phyloP scores from a whole-genome alignment of 2,888 invertebrate species.

The Conomelus anceps region DNA sequence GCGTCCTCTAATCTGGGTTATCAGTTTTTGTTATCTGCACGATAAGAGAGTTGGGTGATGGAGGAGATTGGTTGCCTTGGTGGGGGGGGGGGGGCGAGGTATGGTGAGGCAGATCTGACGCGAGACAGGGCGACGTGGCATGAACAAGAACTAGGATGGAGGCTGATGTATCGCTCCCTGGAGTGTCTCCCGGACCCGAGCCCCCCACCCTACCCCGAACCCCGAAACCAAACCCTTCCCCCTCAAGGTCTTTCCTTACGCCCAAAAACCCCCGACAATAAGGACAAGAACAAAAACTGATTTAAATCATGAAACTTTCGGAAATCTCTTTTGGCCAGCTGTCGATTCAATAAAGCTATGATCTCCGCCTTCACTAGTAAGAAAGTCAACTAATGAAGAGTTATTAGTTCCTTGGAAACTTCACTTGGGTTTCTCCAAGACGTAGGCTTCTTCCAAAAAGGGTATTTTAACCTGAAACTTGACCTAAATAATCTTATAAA shows the following conservation, averaged over 20 bases:
- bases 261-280: not conserved
- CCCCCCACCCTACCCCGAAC: not conserved
- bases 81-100: not conserved
- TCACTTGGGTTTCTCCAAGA: too few relatives aligned
- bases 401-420: not conserved
- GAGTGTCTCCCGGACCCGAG: not conserved
- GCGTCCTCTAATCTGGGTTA: not conserved
- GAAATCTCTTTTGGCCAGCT: not conserved
- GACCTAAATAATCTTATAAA: not conserved
- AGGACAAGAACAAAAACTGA: not conserved
- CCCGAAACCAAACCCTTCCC: too few relatives aligned
- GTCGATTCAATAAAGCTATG: not conserved
- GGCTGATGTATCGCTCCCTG: not conserved
- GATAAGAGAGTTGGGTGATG: not conserved
- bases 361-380: not conserved
- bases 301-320: not conserved
- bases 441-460: not conserved
- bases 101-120: not conserved
- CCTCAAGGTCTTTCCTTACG: not conserved
- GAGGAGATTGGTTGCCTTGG: not conserved
- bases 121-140: not conserved
- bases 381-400: not conserved
- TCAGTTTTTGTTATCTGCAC: conserved; percentile 2
- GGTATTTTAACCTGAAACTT: not conserved
- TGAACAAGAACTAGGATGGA: not conserved